Percentiles rank a stretch among this genome's conserved stretches.
phyloP scores from a whole-genome alignment of 1,140 invertebrate species.

The Nasonia longicornis region DNA sequence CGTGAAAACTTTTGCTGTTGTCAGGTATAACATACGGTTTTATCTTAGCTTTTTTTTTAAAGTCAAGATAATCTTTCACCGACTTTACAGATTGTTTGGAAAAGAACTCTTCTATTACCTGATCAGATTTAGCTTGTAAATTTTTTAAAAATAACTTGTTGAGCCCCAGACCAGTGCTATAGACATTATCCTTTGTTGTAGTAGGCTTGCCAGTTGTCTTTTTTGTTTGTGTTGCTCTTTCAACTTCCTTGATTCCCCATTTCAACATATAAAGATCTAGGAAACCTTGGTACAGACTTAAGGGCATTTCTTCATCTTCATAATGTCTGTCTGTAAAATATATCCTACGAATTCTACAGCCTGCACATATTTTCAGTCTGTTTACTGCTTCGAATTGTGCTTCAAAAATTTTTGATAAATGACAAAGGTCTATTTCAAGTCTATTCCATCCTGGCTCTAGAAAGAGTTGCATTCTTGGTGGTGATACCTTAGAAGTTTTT shows the following conservation, averaged over 20 bases:
- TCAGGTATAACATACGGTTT: constrained; percentile 43
- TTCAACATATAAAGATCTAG: constrained; percentile 59
- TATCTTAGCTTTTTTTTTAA: constrained; percentile 42
- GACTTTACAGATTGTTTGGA: constrained; percentile 27
- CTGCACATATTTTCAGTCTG: constrained; percentile 55
- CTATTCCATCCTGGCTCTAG: constrained; percentile 59
- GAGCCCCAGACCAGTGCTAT: constrained; percentile 34
- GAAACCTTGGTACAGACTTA: constrained; percentile 53
- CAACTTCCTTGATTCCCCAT: constrained; percentile 54
- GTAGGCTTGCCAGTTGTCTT: constrained; percentile 38
- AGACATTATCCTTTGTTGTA: neutral
- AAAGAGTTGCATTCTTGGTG: constrained; percentile 37
- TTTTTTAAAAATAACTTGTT: constrained; percentile 48
- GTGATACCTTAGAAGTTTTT: neutral
- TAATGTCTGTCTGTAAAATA: constrained; percentile 59
- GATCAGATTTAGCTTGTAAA: constrained; percentile 49
- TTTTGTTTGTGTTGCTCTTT: constrained; percentile 55
- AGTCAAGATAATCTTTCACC: constrained; percentile 42
- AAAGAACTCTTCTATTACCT: constrained; percentile 50
- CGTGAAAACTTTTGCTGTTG: neutral
- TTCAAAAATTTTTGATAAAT: constrained; percentile 53
- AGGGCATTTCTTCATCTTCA: constrained; percentile 50
- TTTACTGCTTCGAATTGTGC: constrained; percentile 50
- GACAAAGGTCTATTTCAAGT: constrained; percentile 55
- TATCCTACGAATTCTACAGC: constrained; percentile 56